Evolutionary conservation across 2,797 vertebrate species (phyloP).

Genomic region (Rallus crepitans): DNA sequence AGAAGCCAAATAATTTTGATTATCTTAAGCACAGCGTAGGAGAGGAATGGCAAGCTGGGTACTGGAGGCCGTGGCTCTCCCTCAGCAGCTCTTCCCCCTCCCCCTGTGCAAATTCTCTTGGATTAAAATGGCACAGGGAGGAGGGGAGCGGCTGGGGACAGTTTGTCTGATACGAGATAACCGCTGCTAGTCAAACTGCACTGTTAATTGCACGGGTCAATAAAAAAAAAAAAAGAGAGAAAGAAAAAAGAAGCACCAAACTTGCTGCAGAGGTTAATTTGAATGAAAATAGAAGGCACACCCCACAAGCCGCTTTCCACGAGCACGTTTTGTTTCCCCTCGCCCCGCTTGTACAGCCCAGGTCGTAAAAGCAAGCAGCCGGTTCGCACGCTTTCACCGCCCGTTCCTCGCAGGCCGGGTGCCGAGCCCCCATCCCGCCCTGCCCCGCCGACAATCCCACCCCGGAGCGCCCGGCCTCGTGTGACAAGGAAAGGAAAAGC

Average conservation of each 20-base stretch:
- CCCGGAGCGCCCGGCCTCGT: fast-evolving
- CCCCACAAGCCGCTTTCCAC: constrained; percentile 21
- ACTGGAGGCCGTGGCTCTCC: not conserved
- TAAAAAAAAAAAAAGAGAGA: not conserved
- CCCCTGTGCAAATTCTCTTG: constrained; percentile 49
- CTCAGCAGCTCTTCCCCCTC: not conserved
- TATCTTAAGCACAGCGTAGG: not conserved
- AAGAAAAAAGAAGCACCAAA: not conserved
- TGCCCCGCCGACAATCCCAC: fast-evolving
- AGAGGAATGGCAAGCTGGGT: not conserved
- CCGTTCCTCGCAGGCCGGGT: not conserved
- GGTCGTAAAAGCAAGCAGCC: not conserved
- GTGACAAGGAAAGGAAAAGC: not conserved
- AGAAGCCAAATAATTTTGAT: not conserved
- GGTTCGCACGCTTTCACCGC: not conserved
- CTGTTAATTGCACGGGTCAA: constrained; percentile 29
- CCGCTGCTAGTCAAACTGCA: constrained; percentile 15
- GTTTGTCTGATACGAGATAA: constrained; percentile 43
- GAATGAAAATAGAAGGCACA: constrained; percentile 46
- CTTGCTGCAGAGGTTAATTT: constrained; percentile 42
- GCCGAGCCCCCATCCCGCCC: fast-evolving
- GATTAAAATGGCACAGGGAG: constrained; percentile 65
- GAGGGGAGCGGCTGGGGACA: constrained; percentile 53
- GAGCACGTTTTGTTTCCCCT: not conserved
- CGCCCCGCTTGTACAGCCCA: not conserved